These are phyloP conservation scores for Venturia canescens DNA, from an alignment of 1,140 invertebrate species.

Conservation along the genomic window DNA sequence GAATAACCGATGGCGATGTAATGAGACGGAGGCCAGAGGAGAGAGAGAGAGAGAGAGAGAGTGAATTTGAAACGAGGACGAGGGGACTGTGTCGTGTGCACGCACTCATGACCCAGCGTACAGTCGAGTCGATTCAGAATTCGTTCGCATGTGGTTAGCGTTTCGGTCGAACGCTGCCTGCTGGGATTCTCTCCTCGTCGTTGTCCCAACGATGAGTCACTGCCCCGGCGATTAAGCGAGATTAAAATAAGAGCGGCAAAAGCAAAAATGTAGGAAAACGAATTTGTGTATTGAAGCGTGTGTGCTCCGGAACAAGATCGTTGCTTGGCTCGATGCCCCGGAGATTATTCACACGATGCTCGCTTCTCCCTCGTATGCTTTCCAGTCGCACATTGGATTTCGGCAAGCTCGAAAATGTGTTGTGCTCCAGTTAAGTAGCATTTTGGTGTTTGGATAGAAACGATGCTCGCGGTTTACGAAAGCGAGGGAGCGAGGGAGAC, in stretches of 20 bases:
- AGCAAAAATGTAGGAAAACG: constrained; percentile 15
- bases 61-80: neutral
- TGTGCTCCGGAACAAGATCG: constrained; percentile 45
- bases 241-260: neutral
- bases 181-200: neutral
- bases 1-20: neutral
- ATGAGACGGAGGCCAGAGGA: neutral
- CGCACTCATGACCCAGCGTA: constrained; percentile 19
- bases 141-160: constrained; percentile 16
- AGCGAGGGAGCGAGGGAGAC: neutral
- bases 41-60: neutral
- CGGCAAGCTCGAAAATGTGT: constrained; percentile 7
- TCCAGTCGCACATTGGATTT: constrained; percentile 34
- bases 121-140: constrained; percentile 19
- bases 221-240: constrained; percentile 48
- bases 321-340: constrained; percentile 54
- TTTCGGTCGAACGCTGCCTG: neutral
- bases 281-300: neutral
- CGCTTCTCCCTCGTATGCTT: constrained; percentile 17
- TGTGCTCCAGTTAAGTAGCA: constrained; percentile 24
- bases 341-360: neutral
- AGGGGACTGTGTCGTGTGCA: constrained; percentile 6
- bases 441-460: constrained; percentile 32
- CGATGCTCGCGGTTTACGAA: constrained; percentile 32
- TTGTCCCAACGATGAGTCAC: constrained; percentile 60